phyloP scores from a whole-genome alignment of 2,888 invertebrate species.

The Eutolmus rufibarbis region DNA sequence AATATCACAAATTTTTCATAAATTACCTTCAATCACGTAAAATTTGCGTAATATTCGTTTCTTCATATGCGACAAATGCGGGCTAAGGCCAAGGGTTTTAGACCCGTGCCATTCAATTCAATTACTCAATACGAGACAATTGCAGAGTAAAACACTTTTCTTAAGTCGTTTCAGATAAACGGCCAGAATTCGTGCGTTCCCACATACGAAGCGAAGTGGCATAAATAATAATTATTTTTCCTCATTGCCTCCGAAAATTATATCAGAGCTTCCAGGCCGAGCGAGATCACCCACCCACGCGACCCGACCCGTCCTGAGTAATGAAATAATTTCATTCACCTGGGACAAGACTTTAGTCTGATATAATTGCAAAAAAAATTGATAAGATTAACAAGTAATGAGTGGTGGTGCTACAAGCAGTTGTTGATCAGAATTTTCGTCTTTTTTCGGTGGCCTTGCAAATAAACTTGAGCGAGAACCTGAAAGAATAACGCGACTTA shows the following conservation, averaged over 20 bases:
- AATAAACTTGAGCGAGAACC: background rate
- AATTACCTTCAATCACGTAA: background rate
- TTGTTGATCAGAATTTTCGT: background rate
- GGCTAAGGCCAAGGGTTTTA: background rate
- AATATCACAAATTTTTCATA: background rate
- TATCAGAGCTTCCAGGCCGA: background rate
- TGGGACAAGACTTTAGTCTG: background rate
- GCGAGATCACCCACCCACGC: background rate
- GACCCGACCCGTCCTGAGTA: background rate
- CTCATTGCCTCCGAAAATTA: background rate
- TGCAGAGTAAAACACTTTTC: background rate
- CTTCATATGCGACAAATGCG: background rate
- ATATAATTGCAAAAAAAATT: background rate
- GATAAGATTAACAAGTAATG: background rate
- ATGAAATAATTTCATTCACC: background rate
- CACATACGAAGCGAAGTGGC: background rate
- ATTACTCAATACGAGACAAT: background rate
- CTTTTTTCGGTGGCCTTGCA: background rate
- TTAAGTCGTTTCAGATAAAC: background rate
- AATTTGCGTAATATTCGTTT: background rate
- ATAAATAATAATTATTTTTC: background rate
- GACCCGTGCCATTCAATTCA: background rate
- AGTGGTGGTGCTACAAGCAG: background rate
- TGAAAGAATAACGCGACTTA: background rate
- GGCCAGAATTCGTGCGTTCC: background rate